Conservation (phyloP, 2,888 invertebrate genomes). For the Coenonympha arcania region DNA sequence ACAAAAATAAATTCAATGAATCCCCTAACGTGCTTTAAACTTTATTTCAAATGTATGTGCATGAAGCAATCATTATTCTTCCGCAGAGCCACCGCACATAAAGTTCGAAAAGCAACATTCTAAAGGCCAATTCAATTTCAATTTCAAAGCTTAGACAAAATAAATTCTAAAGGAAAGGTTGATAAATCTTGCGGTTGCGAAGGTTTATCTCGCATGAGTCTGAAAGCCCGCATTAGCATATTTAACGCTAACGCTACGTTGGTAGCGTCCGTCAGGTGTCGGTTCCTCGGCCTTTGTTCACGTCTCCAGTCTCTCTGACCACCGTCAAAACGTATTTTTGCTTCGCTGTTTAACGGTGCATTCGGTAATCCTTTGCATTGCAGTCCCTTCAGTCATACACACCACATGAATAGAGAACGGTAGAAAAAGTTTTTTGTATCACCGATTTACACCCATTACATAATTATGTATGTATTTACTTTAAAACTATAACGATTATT, state of each 20-base stretch:
- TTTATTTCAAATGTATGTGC: too few relatives aligned
- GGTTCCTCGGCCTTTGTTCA: constrained; percentile 7
- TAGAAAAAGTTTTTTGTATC: too few relatives aligned
- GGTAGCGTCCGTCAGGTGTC: constrained; percentile 15
- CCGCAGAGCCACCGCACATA: background rate
- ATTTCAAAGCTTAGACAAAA: constrained; percentile 15
- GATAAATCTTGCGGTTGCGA: constrained; percentile 16
- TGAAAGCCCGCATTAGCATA: constrained; percentile 26
- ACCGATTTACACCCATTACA: too few relatives aligned
- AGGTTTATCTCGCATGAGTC: constrained; percentile 22
- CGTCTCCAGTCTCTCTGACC: constrained; percentile 3
- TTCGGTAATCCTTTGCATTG: constrained; percentile 6
- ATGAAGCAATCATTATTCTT: background rate
- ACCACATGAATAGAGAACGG: too few relatives aligned
- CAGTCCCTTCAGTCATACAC: background rate
- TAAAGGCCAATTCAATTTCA: constrained; percentile 17
- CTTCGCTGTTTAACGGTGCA: background rate
- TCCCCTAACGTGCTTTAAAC: too few relatives aligned
- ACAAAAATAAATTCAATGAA: too few relatives aligned
- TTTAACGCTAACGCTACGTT: constrained; percentile 23
- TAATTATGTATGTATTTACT: too few relatives aligned
- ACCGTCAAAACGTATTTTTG: constrained; percentile 9
- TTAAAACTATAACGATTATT: too few relatives aligned
- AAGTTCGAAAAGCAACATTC: constrained; percentile 2
- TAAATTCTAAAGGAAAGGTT: constrained; percentile 19